Conservation (phyloP, 2,113 vertebrate genomes). For the Mola mola region DNA sequence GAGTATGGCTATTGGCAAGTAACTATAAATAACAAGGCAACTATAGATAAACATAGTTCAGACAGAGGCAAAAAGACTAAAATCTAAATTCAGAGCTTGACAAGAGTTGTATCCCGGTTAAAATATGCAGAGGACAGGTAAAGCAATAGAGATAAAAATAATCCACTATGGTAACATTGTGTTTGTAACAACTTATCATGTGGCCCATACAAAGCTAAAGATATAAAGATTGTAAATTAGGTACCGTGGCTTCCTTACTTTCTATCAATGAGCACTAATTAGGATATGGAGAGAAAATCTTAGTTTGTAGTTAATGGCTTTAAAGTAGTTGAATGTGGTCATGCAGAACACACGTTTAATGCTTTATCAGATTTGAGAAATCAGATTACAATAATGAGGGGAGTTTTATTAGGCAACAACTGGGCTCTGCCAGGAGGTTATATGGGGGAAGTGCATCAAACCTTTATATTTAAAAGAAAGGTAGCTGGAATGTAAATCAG, state of each 20-base stretch:
- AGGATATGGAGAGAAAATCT: no score
- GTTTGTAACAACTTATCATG: neutral
- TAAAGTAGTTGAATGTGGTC: neutral
- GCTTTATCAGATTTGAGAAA: neutral
- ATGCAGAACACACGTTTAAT: neutral
- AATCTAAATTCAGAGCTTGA: conserved; percentile 21
- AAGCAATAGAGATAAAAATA: neutral
- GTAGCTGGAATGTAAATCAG: no score
- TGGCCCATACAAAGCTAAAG: neutral
- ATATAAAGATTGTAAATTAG: neutral
- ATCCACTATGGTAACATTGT: no score
- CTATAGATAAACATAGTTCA: conserved; percentile 41
- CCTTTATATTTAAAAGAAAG: no score
- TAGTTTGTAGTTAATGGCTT: no score
- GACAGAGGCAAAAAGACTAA: conserved; percentile 23
- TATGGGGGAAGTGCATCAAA: no score
- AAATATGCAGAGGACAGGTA: no score
- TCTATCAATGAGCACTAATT: neutral
- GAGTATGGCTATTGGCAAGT: conserved; percentile 22
- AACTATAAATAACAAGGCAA: conserved; percentile 51
- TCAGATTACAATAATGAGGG: neutral
- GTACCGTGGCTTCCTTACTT: neutral
- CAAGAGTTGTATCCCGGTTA: no score
- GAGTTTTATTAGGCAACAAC: neutral
- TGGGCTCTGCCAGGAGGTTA: no score